Conservation (phyloP, 2,888 invertebrate genomes). For the Onchidella celtica region DNA sequence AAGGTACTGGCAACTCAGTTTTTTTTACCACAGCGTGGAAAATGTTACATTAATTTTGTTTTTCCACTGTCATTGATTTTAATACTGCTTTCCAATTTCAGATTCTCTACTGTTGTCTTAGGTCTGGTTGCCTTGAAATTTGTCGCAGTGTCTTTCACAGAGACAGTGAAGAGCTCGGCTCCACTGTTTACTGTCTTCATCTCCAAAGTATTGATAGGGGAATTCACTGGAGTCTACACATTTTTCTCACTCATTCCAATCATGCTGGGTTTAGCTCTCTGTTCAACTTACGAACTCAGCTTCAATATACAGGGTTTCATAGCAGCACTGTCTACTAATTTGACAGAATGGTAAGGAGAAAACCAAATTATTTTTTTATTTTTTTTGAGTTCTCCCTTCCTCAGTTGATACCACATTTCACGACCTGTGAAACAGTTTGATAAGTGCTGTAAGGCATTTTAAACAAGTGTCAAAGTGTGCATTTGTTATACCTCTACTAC, state of each 20-base stretch:
- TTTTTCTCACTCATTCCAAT: constrained; percentile 88
- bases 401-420: neutral
- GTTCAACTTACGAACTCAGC: constrained; percentile 89
- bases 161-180: constrained; percentile 90
- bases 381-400: neutral
- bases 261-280: constrained; percentile 88
- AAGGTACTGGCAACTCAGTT: neutral
- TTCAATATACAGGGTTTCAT: constrained; percentile 87
- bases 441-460: no score
- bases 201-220: constrained; percentile 80
- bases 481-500: no score
- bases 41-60: constrained; percentile 25
- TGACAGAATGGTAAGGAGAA: constrained; percentile 87
- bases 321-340: constrained; percentile 89
- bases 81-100: constrained; percentile 67
- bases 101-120: constrained; percentile 87
- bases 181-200: constrained; percentile 90
- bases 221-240: constrained; percentile 81
- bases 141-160: constrained; percentile 90
- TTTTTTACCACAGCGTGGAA: neutral
- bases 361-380: constrained; percentile 42
- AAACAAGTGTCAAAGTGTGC: no score
- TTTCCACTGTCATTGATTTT: constrained; percentile 40
- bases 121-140: constrained; percentile 88
- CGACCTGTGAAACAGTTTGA: no score